Conservation (phyloP, 2,113 vertebrate genomes). For the Monopterus albus region DNA sequence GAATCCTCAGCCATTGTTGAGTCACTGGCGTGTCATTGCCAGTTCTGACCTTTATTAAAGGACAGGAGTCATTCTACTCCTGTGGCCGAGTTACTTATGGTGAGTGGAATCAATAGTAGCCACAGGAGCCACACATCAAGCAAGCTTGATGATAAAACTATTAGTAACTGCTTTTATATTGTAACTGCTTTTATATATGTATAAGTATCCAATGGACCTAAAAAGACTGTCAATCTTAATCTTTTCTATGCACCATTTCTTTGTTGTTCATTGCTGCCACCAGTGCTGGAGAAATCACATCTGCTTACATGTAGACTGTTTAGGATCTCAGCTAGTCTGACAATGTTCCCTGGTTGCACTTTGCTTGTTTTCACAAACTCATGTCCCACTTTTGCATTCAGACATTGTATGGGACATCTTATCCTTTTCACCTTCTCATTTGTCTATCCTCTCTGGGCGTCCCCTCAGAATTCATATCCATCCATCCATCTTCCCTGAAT, state of each 20-base stretch:
- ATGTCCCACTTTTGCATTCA: conserved; percentile 48
- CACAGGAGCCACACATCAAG: not conserved
- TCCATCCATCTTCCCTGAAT: conserved; percentile 67
- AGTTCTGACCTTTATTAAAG: conserved; percentile 58
- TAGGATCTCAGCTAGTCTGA: no score
- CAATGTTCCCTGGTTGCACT: conserved; percentile 1
- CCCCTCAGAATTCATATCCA: conserved; percentile 60
- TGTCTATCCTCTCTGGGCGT: conserved; percentile 64
- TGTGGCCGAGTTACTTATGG: conserved; percentile 25
- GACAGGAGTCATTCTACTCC: conserved; percentile 33
- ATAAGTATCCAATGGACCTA: not conserved
- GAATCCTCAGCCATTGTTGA: conserved; percentile 34
- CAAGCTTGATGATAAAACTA: not conserved
- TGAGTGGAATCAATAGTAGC: conserved; percentile 32
- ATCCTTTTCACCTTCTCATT: conserved; percentile 54
- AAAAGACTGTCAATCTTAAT: not conserved
- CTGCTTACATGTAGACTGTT: no score
- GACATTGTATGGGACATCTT: conserved; percentile 42
- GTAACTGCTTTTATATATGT: not conserved
- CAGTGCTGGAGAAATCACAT: no score
- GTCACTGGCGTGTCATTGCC: not conserved
- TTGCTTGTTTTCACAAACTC: conserved; percentile 50
- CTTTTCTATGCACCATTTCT: not conserved
- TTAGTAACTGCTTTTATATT: no score
- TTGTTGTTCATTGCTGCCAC: not conserved